These are phyloP conservation scores for Athene cunicularia DNA, from an alignment of 2,113 vertebrate species.

Conservation along the genomic window DNA sequence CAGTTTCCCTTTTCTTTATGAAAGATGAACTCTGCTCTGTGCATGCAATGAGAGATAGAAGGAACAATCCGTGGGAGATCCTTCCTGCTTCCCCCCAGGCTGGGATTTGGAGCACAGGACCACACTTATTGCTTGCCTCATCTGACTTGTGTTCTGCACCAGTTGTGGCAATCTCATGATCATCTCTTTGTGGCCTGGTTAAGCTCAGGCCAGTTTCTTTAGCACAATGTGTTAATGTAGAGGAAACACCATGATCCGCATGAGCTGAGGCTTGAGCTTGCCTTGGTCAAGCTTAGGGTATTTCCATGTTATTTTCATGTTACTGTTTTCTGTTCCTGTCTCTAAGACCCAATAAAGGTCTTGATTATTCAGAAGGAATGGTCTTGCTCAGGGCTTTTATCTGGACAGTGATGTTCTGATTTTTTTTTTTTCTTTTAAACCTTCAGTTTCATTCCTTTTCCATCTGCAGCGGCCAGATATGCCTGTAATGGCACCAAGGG, in stretches of 20 bases:
- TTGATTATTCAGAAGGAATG: neutral
- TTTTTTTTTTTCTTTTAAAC: neutral
- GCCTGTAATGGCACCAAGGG: neutral
- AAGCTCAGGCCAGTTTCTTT: neutral
- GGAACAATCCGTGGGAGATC: neutral
- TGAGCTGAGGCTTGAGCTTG: neutral
- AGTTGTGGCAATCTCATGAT: neutral
- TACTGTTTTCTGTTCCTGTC: neutral
- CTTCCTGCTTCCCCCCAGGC: neutral
- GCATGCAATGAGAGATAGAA: neutral
- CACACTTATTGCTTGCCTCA: neutral
- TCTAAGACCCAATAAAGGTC: neutral
- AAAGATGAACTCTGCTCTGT: neutral
- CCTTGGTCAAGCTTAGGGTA: neutral
- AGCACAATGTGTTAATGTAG: too few species aligned
- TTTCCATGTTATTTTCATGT: neutral
- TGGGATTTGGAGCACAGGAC: neutral
- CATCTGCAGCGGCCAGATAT: neutral
- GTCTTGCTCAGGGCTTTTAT: neutral
- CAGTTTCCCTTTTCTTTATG: neutral
- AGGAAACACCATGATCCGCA: rapidly evolving
- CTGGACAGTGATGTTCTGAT: neutral
- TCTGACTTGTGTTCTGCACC: neutral
- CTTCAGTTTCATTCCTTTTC: neutral
- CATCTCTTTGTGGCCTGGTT: neutral